Conservation (phyloP, 2,888 invertebrate species). For the Scaptodrosophila latifasciaeformis region DNA sequence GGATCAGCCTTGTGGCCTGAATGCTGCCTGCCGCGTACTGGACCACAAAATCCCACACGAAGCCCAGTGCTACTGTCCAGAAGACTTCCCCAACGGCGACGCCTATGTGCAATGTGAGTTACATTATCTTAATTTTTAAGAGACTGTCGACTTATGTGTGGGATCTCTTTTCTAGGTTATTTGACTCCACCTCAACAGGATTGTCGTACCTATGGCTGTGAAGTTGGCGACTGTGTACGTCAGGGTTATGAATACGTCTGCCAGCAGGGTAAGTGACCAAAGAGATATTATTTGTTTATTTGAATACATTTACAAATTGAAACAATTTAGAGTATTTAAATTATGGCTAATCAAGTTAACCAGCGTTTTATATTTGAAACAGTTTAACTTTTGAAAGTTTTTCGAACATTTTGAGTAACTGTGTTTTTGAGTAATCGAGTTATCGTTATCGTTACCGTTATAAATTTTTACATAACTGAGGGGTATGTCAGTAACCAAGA, state of each 20-base stretch:
- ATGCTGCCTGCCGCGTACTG: constrained; percentile 86
- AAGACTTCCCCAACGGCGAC: constrained; percentile 88
- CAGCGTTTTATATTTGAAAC: constrained; percentile 34
- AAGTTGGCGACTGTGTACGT: constrained; percentile 88
- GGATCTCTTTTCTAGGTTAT: constrained; percentile 50
- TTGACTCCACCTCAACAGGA: constrained; percentile 77
- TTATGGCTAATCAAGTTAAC: constrained; percentile 53
- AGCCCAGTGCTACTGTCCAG: constrained; percentile 89
- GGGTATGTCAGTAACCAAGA: constrained; percentile 57
- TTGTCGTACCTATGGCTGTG: constrained; percentile 89
- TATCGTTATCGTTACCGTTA: constrained; percentile 52
- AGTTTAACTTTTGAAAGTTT: constrained; percentile 18
- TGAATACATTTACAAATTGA: neutral
- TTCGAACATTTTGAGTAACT: constrained; percentile 24
- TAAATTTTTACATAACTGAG: constrained; percentile 44
- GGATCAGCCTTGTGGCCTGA: constrained; percentile 86
- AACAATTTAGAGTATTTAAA: neutral
- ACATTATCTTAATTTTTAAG: neutral
- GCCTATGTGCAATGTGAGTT: constrained; percentile 90
- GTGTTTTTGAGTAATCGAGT: constrained; percentile 39
- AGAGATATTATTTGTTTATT: constrained; percentile 14
- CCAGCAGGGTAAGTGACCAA: constrained; percentile 73
- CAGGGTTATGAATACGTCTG: constrained; percentile 87
- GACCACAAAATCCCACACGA: constrained; percentile 80
- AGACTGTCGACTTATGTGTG: neutral